These are phyloP conservation scores for Fistularia tabacaria DNA, from an alignment of 2,797 vertebrate species.

Conservation along the genomic window DNA sequence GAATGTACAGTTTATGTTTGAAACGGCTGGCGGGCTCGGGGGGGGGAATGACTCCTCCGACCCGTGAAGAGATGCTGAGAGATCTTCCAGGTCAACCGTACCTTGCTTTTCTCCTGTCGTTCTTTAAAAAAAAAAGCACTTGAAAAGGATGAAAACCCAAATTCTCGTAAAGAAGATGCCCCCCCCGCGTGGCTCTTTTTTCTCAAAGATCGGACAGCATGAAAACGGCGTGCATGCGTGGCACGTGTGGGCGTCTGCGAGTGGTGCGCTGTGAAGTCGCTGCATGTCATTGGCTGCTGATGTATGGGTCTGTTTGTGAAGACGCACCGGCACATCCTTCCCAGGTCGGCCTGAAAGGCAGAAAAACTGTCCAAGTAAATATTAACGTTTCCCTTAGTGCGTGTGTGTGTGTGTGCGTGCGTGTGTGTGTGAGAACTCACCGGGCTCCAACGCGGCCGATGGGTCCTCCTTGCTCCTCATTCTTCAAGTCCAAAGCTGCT, in stretches of 20 bases:
- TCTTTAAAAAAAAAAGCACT: no score
- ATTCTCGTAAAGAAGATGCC: background rate
- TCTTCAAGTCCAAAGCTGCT: no score
- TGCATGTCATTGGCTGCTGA: constrained; percentile 46
- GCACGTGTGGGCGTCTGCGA: constrained; percentile 15
- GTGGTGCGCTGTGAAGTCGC: constrained; percentile 25
- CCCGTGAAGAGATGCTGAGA: no score
- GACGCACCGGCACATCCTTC: constrained; percentile 13
- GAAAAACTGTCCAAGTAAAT: background rate
- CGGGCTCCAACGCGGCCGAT: no score
- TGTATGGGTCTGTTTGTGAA: constrained; percentile 23
- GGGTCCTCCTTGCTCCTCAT: no score
- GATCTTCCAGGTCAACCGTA: no score
- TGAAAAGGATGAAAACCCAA: no score
- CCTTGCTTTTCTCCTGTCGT: no score
- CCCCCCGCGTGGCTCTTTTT: constrained; percentile 21
- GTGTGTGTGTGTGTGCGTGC: no score
- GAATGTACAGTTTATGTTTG: constrained; percentile 35
- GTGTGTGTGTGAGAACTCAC: no score
- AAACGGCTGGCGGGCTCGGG: constrained; percentile 1
- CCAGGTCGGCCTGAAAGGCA: background rate
- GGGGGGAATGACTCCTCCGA: background rate
- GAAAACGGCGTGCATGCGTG: constrained; percentile 46
- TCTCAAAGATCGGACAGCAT: constrained; percentile 50
- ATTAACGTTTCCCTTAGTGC: constrained; percentile 6